These are phyloP conservation scores for Muscicapa comitata DNA, from an alignment of 2,797 vertebrate genomes.

Conservation along the genomic window DNA sequence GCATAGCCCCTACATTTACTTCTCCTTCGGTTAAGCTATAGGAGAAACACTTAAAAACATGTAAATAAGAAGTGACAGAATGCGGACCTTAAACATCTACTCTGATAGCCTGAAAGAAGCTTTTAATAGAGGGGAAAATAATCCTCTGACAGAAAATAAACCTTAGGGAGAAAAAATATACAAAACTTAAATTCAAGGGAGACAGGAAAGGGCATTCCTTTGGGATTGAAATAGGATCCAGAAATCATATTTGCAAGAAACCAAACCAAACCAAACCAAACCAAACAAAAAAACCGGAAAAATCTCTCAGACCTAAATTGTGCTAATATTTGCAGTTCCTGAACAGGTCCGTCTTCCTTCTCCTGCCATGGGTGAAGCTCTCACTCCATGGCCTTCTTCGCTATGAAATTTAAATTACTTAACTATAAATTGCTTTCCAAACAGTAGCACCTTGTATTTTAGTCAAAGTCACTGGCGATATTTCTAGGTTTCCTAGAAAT, in stretches of 20 bases:
- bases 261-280: neutral
- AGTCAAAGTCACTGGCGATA: slow-evolving; percentile 22
- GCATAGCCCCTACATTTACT: neutral
- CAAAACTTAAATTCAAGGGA: neutral
- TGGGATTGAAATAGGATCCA: neutral
- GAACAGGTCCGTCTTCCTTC: neutral
- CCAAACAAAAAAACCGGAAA: neutral
- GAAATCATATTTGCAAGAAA: neutral
- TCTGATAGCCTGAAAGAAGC: neutral
- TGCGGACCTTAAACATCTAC: neutral
- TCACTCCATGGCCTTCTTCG: neutral
- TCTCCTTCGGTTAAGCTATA: neutral
- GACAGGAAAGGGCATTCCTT: neutral
- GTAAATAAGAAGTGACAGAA: slow-evolving; percentile 16
- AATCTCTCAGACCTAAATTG: neutral
- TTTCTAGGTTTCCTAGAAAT: slow-evolving; percentile 38
- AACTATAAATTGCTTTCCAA: slow-evolving; percentile 49
- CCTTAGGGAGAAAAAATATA: neutral
- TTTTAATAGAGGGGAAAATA: neutral
- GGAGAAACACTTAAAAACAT: neutral
- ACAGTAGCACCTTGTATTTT: slow-evolving; percentile 8
- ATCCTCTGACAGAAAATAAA: neutral
- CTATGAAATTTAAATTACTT: slow-evolving; percentile 48
- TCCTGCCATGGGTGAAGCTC: neutral
- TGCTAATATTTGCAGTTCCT: neutral